Conservation (phyloP, 2,888 invertebrate genomes). For the Gnatocerus cornutus region DNA sequence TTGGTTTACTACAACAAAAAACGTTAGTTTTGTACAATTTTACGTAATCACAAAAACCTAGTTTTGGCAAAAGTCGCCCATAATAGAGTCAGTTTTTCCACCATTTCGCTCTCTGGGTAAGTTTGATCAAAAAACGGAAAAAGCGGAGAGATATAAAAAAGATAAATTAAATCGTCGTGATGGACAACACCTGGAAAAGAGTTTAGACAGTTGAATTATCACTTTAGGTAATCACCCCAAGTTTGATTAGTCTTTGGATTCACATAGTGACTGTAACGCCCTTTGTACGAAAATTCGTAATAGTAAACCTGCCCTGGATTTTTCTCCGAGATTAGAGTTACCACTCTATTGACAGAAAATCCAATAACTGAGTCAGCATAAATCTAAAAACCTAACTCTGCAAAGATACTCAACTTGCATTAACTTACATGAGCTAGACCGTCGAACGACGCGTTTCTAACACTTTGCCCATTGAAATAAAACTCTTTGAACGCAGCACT, state of each 20-base stretch:
- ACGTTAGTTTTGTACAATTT: no score
- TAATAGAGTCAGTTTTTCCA: conserved; percentile 69
- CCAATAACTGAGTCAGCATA: conserved; percentile 77
- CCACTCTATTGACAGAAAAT: conserved; percentile 76
- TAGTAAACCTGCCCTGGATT: conserved; percentile 76
- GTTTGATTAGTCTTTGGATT: conserved; percentile 72
- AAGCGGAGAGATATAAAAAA: conserved; percentile 68
- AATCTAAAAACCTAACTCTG: conserved; percentile 66
- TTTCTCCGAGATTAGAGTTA: conserved; percentile 75
- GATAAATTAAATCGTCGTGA: conserved; percentile 73
- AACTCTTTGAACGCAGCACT: conserved; percentile 72
- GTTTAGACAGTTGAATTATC: neutral
- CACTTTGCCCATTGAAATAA: conserved; percentile 70
- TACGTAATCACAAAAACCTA: no score
- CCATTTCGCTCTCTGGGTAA: conserved; percentile 69
- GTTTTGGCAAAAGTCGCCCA: conserved; percentile 71
- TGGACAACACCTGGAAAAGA: conserved; percentile 71
- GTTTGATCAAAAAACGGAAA: conserved; percentile 66
- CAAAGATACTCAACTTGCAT: conserved; percentile 12
- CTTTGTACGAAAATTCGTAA: conserved; percentile 77
- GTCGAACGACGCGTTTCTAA: conserved; percentile 67
- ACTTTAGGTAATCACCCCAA: no score
- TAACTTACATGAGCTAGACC: conserved; percentile 69
- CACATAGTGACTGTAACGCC: conserved; percentile 75
- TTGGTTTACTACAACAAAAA: conserved; percentile 9